A percentile compares a stretch with the other conserved stretches of the same genome.
These are phyloP conservation scores for Rhinoderma darwinii DNA, from an alignment of 2,113 vertebrate species.

Conservation along the genomic window DNA sequence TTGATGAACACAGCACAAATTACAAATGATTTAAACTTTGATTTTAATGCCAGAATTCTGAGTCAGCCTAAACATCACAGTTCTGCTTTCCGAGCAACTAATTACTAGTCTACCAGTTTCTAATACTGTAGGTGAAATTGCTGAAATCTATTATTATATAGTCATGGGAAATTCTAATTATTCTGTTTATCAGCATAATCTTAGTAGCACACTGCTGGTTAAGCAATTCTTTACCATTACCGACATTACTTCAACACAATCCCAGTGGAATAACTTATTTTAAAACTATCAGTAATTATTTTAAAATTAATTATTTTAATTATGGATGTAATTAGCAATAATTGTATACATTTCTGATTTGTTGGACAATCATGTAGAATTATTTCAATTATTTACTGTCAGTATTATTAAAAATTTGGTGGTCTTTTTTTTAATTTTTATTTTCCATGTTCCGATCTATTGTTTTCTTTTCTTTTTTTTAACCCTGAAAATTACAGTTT, in stretches of 20 bases:
- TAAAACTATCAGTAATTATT: conserved; percentile 17
- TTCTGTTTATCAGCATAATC: conserved; percentile 57
- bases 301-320: neutral
- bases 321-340: neutral
- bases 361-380: neutral
- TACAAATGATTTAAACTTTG: neutral
- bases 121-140: conserved; percentile 50
- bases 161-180: conserved; percentile 59
- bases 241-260: conserved; percentile 33
- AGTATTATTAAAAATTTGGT: too few species aligned
- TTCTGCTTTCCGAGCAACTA: conserved; percentile 45
- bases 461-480: too few species aligned
- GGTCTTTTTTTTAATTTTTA: neutral
- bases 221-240: conserved; percentile 41
- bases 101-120: conserved; percentile 41
- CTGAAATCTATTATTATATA: conserved; percentile 56
- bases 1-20: conserved; percentile 1
- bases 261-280: neutral
- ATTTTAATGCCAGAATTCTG: conserved; percentile 20
- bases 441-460: too few species aligned
- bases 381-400: neutral
- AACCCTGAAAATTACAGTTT: too few species aligned
- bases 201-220: conserved; percentile 49
- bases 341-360: neutral
- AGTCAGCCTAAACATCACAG: conserved; percentile 54